These are phyloP conservation scores for Anolis sagrei DNA, from an alignment of 2,113 vertebrate species.

Conservation along the genomic window DNA sequence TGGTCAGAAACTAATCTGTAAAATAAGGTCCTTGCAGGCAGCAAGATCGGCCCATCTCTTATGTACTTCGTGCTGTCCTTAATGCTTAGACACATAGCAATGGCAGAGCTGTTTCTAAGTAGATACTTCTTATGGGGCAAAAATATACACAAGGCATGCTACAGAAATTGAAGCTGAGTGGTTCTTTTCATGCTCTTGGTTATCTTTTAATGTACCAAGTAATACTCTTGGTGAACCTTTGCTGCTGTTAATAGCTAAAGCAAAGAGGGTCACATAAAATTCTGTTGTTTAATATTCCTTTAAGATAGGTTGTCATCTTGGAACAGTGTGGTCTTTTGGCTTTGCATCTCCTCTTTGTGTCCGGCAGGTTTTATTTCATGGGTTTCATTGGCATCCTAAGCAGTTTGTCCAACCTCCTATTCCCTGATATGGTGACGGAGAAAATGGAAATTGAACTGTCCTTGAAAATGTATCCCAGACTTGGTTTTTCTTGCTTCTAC, in stretches of 20 bases:
- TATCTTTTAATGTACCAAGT: background rate
- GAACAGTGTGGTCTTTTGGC: accelerated
- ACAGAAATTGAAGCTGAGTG: accelerated
- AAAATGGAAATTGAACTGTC: background rate
- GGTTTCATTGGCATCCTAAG: background rate
- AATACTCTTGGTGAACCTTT: background rate
- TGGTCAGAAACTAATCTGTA: background rate
- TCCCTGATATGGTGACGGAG: background rate
- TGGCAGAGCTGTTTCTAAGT: background rate
- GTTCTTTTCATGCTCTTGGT: background rate
- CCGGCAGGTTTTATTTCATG: background rate
- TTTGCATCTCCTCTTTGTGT: background rate
- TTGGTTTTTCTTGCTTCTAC: accelerated
- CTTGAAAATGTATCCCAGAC: background rate
- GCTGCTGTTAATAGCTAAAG: background rate
- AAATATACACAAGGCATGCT: accelerated
- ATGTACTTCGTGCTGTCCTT: background rate
- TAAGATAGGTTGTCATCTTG: background rate
- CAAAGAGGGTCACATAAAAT: background rate
- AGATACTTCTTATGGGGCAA: background rate
- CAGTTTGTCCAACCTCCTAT: background rate
- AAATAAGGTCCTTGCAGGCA: background rate
- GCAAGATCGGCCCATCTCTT: background rate
- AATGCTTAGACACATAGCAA: background rate
- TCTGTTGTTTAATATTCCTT: accelerated